Conservation (phyloP, 2,797 vertebrate genomes). For the Anisognathus igniventris region DNA sequence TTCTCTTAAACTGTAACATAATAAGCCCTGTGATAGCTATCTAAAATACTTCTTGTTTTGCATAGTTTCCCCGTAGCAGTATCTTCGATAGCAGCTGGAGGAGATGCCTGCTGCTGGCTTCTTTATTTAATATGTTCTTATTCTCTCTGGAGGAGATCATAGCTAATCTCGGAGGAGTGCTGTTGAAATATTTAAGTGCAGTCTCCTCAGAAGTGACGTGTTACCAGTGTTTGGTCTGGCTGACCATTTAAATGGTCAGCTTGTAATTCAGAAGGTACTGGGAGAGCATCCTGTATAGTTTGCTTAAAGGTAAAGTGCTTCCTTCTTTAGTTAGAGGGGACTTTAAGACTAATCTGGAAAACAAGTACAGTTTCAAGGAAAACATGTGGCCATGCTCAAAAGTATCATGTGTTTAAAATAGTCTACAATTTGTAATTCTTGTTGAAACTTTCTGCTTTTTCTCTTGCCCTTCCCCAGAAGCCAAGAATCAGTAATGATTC, state of each 20-base stretch:
- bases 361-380: neutral
- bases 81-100: neutral
- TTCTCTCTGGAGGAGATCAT: neutral
- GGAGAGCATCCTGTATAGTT: neutral
- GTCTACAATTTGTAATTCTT: neutral
- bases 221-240: neutral
- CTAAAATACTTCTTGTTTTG: constrained; percentile 4
- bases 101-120: neutral
- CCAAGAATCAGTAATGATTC: neutral
- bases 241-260: neutral
- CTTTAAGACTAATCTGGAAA: neutral
- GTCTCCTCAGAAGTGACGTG: neutral
- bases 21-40: neutral
- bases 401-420: neutral
- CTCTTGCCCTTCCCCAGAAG: neutral
- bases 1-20: neutral
- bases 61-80: neutral
- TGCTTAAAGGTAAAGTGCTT: neutral
- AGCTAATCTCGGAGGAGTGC: neutral
- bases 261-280: neutral
- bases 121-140: neutral
- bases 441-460: neutral
- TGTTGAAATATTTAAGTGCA: neutral
- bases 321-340: neutral
- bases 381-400: accelerated